Conservation (phyloP, 35 echinoderm and acorn worm species). For the Anneissia japonica region DNA sequence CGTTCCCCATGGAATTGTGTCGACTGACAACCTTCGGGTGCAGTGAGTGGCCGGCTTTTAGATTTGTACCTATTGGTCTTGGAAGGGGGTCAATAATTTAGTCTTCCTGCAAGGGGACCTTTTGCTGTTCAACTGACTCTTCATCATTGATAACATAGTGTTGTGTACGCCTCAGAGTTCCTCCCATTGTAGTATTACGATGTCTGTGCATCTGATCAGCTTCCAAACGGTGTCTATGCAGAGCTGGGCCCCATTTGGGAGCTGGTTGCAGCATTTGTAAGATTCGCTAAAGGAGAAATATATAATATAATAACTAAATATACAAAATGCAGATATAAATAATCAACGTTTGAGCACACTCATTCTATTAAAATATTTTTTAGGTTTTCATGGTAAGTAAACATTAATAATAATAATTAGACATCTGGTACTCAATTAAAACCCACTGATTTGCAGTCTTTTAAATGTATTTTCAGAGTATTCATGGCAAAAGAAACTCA, state of each 20-base stretch:
- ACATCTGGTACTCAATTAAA: too few relatives aligned
- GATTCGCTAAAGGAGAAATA: conserved; percentile 22
- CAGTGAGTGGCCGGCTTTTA: too few relatives aligned
- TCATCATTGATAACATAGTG: neutral
- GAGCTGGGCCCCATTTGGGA: conserved; percentile 48
- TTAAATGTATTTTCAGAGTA: too few relatives aligned
- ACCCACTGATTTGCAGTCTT: too few relatives aligned
- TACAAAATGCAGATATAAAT: neutral
- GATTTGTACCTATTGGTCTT: too few relatives aligned
- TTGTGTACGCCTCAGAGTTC: neutral
- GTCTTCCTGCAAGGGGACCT: neutral
- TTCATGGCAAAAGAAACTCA: too few relatives aligned
- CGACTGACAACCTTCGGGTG: too few relatives aligned
- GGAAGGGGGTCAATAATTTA: neutral
- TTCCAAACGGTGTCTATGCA: conserved; percentile 55
- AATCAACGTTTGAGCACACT: too few relatives aligned
- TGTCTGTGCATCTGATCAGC: conserved; percentile 15
- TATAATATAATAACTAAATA: neutral
- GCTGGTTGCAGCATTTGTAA: conserved; percentile 7
- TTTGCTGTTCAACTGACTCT: neutral
- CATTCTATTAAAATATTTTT: too few relatives aligned
- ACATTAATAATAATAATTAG: too few relatives aligned
- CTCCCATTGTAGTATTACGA: neutral
- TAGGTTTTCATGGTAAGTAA: too few relatives aligned
- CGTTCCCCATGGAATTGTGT: too few relatives aligned